These are phyloP conservation scores for Amiota minor DNA, from an alignment of 2,888 invertebrate species.

Conservation along the genomic window DNA sequence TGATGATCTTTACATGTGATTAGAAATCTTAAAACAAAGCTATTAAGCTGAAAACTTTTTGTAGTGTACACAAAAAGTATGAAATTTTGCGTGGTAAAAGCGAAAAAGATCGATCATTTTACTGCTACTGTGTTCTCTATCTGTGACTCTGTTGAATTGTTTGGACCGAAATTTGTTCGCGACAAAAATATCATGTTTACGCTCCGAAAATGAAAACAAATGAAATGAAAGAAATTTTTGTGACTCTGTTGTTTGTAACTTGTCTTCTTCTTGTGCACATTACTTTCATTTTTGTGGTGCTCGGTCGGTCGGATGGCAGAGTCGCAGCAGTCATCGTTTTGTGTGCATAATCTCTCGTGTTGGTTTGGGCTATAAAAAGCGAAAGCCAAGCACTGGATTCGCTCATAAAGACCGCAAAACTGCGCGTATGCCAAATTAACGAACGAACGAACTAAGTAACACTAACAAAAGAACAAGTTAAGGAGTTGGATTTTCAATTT, in stretches of 20 bases:
- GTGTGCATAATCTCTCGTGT: constrained; percentile 26
- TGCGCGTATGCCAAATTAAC: constrained; percentile 50
- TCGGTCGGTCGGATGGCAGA: constrained; percentile 24
- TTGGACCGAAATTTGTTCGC: not conserved
- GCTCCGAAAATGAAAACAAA: constrained; percentile 11
- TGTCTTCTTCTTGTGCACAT: constrained; percentile 37
- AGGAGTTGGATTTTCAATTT: not conserved
- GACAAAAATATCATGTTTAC: not conserved
- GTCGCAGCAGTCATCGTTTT: not conserved
- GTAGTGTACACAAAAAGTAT: not conserved
- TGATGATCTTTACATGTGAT: too few relatives aligned
- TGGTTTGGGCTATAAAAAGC: constrained; percentile 62
- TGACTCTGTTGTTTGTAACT: constrained; percentile 1
- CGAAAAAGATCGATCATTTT: constrained; percentile 9
- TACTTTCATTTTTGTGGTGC: constrained; percentile 57
- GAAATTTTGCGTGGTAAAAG: constrained; percentile 1
- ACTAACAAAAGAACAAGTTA: constrained; percentile 36
- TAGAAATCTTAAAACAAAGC: too few relatives aligned
- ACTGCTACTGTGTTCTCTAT: not conserved
- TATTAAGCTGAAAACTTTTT: too few relatives aligned
- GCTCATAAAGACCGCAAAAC: constrained; percentile 67
- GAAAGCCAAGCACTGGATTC: constrained; percentile 59
- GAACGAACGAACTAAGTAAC: constrained; percentile 45
- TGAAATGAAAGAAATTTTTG: constrained; percentile 35
- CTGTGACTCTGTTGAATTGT: not conserved